phyloP scores from a whole-genome alignment of 2,888 invertebrate genomes.

The Eupithecia centaureata region DNA sequence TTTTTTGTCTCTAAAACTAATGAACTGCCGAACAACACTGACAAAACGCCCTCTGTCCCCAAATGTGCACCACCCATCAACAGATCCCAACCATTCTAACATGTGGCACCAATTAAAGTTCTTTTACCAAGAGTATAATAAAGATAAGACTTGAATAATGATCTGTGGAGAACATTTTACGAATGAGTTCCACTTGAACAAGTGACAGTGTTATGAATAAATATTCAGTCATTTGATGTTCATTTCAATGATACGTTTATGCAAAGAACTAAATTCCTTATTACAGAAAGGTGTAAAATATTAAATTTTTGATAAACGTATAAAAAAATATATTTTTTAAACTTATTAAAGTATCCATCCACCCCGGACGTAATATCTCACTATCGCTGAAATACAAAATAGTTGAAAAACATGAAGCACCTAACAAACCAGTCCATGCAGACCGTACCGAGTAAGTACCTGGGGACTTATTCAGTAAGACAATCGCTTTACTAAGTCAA shows the following conservation, averaged over 20 bases:
- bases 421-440: too few species aligned
- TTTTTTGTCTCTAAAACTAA: conserved; percentile 16
- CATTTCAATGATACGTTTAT: too few species aligned
- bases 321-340: too few species aligned
- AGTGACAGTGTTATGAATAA: conserved; percentile 66
- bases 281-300: too few species aligned
- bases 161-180: conserved; percentile 76
- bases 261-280: too few species aligned
- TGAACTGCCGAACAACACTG: conserved; percentile 44
- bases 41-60: conserved; percentile 56
- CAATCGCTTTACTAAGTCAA: too few species aligned
- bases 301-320: too few species aligned
- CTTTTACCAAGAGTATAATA: conserved; percentile 75
- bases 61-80: conserved; percentile 66
- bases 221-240: conserved; percentile 14
- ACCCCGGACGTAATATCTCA: too few species aligned
- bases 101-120: conserved; percentile 81
- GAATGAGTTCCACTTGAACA: conserved; percentile 74
- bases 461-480: too few species aligned
- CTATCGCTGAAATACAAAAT: too few species aligned
- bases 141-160: conserved; percentile 79
- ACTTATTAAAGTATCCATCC: not conserved
- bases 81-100: conserved; percentile 66
- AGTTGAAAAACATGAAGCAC: too few species aligned
- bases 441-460: too few species aligned